Evolutionary conservation across 1,140 invertebrate genomes (phyloP).

Genomic region (Vanessa atalanta): DNA sequence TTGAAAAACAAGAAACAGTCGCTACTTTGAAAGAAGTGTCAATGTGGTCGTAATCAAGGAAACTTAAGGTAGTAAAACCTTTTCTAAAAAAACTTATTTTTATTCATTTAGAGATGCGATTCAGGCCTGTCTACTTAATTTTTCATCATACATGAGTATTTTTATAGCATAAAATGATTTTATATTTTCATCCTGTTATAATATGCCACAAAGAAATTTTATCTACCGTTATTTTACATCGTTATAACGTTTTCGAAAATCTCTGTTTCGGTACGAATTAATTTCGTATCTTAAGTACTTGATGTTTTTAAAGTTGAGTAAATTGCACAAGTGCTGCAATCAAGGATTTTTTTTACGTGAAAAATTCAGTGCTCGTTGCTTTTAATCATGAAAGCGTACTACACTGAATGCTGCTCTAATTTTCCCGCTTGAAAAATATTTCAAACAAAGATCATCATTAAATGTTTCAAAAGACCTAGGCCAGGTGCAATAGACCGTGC

Average conservation of each 20-base stretch:
- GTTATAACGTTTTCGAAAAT: background rate
- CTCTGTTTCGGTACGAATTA: background rate
- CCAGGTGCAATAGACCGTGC: slow-evolving; percentile 8
- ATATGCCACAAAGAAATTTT: too few relatives aligned
- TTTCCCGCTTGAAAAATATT: slow-evolving; percentile 17
- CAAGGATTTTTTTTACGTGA: slow-evolving; percentile 6
- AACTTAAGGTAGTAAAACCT: too few relatives aligned
- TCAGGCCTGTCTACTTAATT: too few relatives aligned
- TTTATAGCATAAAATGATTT: too few relatives aligned
- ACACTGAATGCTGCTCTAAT: slow-evolving; percentile 11
- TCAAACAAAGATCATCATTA: slow-evolving; percentile 18
- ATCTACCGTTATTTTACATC: too few relatives aligned
- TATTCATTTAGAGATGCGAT: too few relatives aligned
- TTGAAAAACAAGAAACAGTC: too few relatives aligned
- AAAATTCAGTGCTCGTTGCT: slow-evolving; percentile 9
- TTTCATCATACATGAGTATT: too few relatives aligned
- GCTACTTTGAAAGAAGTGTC: too few relatives aligned
- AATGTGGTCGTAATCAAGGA: too few relatives aligned
- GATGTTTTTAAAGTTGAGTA: slow-evolving; percentile 11
- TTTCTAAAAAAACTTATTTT: too few relatives aligned
- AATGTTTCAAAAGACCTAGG: slow-evolving; percentile 9
- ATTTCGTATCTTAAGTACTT: slow-evolving; percentile 4
- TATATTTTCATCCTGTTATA: too few relatives aligned
- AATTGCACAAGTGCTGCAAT: slow-evolving; percentile 17
- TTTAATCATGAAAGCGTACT: slow-evolving; percentile 15